These are phyloP conservation scores for Phenganax subtilis DNA, from an alignment of 92 coral and sea anemone genomes.

Conservation along the genomic window DNA sequence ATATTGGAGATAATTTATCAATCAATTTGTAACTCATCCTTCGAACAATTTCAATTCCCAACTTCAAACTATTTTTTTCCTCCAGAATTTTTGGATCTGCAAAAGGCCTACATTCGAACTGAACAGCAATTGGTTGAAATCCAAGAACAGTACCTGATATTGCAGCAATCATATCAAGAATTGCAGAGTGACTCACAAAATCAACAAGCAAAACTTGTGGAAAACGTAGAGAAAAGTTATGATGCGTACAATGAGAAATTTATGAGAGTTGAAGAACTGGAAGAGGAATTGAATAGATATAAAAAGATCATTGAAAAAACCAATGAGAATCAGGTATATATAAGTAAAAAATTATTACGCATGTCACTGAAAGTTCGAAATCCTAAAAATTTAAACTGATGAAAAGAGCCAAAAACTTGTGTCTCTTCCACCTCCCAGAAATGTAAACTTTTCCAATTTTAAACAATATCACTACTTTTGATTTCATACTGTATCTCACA, in stretches of 20 bases:
- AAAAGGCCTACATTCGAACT: conserved; percentile 32
- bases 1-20: too few species aligned
- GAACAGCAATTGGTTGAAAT: conserved; percentile 26
- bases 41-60: not conserved
- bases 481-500: too few species aligned
- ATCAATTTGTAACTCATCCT: too few species aligned
- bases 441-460: too few species aligned
- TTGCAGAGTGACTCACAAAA: conserved; percentile 14
- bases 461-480: too few species aligned
- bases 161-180: conserved; percentile 1
- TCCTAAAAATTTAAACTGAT: too few species aligned
- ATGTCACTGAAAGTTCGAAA: too few species aligned
- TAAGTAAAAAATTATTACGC: too few species aligned
- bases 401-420: too few species aligned
- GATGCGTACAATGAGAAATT: conserved; percentile 64
- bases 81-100: conserved; percentile 42
- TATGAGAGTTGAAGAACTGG: conserved; percentile 55
- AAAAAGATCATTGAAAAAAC: not conserved
- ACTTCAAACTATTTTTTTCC: not conserved
- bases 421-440: too few species aligned
- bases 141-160: conserved; percentile 15
- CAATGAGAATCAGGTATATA: conserved; percentile 21
- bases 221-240: conserved; percentile 53
- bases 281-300: conserved; percentile 40
- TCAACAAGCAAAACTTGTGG: conserved; percentile 30